Evolutionary conservation across 1,140 invertebrate species (phyloP).

Genomic region (Pseudomyrmex cubaensis): DNA sequence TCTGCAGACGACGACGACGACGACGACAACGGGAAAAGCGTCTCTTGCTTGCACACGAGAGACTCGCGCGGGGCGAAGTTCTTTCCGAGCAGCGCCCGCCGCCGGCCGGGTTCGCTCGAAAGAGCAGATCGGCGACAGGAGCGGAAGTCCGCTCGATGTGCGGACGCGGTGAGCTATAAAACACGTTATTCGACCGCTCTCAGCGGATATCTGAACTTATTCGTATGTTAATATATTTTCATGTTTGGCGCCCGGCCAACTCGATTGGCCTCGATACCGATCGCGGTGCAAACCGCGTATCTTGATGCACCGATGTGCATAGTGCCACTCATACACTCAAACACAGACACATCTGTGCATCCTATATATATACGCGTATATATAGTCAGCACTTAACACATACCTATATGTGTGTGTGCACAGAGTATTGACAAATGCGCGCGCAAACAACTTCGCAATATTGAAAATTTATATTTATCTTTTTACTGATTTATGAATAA

Average conservation of each 20-base stretch:
- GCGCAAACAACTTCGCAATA: no score
- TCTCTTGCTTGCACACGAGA: background rate
- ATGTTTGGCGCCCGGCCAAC: conserved; percentile 70
- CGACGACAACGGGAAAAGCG: no score
- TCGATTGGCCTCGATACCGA: conserved; percentile 63
- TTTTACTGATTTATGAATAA: no score
- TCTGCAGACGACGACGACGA: conserved; percentile 7
- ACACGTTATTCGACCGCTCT: conserved; percentile 57
- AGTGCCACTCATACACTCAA: conserved; percentile 9
- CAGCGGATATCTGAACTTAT: conserved; percentile 72
- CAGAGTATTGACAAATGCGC: no score
- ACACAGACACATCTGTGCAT: background rate
- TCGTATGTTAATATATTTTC: conserved; percentile 78
- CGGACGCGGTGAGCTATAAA: conserved; percentile 65
- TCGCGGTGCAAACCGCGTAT: conserved; percentile 33
- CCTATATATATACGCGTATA: background rate
- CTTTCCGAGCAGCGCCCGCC: background rate
- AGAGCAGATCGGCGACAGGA: conserved; percentile 15
- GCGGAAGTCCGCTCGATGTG: conserved; percentile 55
- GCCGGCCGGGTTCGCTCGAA: background rate
- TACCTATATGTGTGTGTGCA: no score
- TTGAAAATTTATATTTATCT: no score
- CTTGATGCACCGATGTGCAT: conserved; percentile 50
- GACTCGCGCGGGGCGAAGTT: background rate
- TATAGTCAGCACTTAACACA: background rate